Percentiles rank a stretch among this genome's conserved stretches.
These are phyloP conservation scores for Heteromyza rotundicornis DNA, from an alignment of 2,888 invertebrate species.

Conservation along the genomic window DNA sequence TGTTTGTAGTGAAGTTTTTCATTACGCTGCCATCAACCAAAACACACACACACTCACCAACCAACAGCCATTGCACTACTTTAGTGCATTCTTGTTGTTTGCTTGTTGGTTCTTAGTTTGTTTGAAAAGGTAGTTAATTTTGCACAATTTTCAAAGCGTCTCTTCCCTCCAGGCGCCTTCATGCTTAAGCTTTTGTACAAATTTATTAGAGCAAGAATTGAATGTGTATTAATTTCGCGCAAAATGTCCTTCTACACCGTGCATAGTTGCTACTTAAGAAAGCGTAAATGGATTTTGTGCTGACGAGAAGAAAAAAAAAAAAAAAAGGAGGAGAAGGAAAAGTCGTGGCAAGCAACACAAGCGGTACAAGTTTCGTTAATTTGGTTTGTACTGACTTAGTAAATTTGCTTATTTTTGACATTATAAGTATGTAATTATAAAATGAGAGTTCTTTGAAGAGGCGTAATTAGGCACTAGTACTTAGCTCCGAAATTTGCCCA, in stretches of 20 bases:
- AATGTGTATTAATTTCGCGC: not conserved
- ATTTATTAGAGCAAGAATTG: not conserved
- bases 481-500: too few relatives aligned
- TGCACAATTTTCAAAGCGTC: not conserved
- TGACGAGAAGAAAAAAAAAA: not conserved
- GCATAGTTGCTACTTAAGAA: not conserved
- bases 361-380: slow-evolving; percentile 11
- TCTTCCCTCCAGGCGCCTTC: not conserved
- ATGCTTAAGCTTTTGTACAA: not conserved
- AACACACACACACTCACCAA: too few relatives aligned
- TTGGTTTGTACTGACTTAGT: too few relatives aligned
- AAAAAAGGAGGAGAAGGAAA: too few relatives aligned
- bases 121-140: not conserved
- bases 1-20: not conserved
- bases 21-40: too few relatives aligned
- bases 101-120: too few relatives aligned
- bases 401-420: too few relatives aligned
- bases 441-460: not conserved
- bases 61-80: not conserved
- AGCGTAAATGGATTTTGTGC: not conserved
- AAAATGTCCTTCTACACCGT: not conserved
- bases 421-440: too few relatives aligned
- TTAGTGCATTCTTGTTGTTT: not conserved
- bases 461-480: too few relatives aligned
- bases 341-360: too few relatives aligned